Percentiles rank a stretch among this genome's conserved stretches.
phyloP scores from a whole-genome alignment of 1,140 invertebrate species.

The Trichomalopsis sarcophagae region DNA sequence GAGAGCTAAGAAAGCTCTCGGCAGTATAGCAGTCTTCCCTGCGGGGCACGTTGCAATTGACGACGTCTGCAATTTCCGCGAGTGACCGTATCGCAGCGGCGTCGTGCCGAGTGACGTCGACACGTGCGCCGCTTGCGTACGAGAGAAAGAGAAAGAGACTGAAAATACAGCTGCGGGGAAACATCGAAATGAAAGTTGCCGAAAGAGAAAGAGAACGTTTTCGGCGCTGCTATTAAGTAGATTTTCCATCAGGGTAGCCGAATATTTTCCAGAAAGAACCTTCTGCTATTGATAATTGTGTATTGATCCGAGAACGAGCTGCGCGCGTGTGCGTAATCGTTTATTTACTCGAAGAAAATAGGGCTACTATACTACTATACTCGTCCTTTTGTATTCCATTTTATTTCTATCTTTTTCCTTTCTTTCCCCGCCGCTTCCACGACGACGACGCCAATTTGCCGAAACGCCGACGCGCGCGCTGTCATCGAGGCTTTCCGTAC shows the following conservation, averaged over 20 bases:
- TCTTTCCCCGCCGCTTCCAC: background rate
- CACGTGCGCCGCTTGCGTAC: background rate
- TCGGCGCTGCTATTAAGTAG: background rate
- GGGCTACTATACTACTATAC: too few relatives aligned
- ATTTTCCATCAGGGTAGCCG: background rate
- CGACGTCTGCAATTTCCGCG: conserved; percentile 60
- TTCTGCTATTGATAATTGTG: background rate
- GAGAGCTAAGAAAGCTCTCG: conserved; percentile 30
- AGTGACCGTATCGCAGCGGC: conserved; percentile 58
- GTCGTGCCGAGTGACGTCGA: conserved; percentile 41
- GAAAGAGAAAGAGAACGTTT: background rate
- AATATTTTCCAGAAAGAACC: background rate
- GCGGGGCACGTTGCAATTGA: conserved; percentile 58
- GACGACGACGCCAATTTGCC: conserved; percentile 16
- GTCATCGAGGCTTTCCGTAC: background rate
- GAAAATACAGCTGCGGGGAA: conserved; percentile 25
- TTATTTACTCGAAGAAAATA: background rate
- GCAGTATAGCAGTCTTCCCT: conserved; percentile 33
- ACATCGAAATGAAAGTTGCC: conserved; percentile 11
- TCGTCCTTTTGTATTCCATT: conserved; percentile 4
- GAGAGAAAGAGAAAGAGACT: conserved; percentile 52
- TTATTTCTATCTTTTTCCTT: conserved; percentile 10
- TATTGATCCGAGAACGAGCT: background rate
- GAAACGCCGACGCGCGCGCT: background rate
- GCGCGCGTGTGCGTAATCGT: background rate